These are phyloP conservation scores for Ceratina japonica DNA, from an alignment of 1,140 invertebrate species.

Conservation along the genomic window DNA sequence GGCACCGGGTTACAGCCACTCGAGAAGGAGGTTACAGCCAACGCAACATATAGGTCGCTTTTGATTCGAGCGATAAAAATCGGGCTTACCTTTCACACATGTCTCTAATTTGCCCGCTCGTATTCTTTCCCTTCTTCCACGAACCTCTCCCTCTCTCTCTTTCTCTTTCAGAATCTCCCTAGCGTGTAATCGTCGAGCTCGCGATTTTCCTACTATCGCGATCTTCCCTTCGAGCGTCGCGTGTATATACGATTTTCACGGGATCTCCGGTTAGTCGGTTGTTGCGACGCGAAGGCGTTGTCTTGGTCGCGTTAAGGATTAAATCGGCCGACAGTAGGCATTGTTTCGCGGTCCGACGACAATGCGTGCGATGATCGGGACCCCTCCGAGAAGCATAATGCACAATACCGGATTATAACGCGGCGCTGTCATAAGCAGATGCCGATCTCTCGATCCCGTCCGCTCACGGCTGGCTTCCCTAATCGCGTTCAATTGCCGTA, in stretches of 20 bases:
- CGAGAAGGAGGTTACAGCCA: conserved; percentile 57
- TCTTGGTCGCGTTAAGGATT: conserved; percentile 29
- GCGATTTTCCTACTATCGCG: too few species aligned
- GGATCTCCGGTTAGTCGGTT: too few species aligned
- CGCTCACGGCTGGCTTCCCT: conserved; percentile 58
- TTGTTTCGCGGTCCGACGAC: conserved; percentile 37
- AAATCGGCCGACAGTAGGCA: conserved; percentile 36
- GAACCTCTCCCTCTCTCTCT: too few species aligned
- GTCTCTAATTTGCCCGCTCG: conserved; percentile 30
- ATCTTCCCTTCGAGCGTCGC: too few species aligned
- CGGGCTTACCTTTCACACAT: conserved; percentile 50
- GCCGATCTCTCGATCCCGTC: conserved; percentile 71
- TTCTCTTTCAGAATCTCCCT: too few species aligned
- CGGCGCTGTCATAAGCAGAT: conserved; percentile 76
- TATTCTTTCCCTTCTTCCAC: background rate
- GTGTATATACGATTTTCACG: background rate
- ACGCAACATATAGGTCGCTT: conserved; percentile 61
- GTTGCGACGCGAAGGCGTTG: background rate
- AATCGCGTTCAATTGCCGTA: conserved; percentile 77
- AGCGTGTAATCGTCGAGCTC: too few species aligned
- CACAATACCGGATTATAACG: conserved; percentile 71
- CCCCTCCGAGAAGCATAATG: conserved; percentile 54
- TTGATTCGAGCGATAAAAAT: conserved; percentile 49
- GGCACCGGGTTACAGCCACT: conserved; percentile 61
- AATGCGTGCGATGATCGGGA: conserved; percentile 49